Base-by-base conservation (phyloP, 2,888 invertebrate species). In the Fissipunctia ypsillon region DNA sequence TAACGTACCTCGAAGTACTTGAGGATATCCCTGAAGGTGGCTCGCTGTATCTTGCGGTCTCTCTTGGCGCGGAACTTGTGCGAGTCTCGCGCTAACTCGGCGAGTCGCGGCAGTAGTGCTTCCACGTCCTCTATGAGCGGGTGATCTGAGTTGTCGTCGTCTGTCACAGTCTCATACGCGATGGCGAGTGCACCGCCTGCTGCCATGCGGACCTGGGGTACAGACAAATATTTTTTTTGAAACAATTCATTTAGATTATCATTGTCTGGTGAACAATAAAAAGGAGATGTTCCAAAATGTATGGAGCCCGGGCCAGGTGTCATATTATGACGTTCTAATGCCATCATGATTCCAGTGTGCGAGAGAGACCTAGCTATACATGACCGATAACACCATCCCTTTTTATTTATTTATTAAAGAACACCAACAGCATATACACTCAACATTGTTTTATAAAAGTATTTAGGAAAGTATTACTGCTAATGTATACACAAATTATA, bases 31-130 rank as follows among this genome's bases (percentile, higher is more conserved):
- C 99, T 96, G 95, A 99, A 99, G 84, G 98, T 99, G 38, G 99
- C 99, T 19, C 99, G 97, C 93, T 99, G 99, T 86, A 98, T 97
- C 93, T 99, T 98, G 75, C 99, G 97, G 94, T 99, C 99, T 80
- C 99, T 98, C 93, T 99, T 99, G 41, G 99, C 99, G 85, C 99
- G 96, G 92, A 89, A 99, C 95, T 99, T 99, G 93, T 99, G 98
- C 56, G 99, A 99, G 95, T 99, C 99, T 0, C 98, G 98, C 19
- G 99, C 98, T 82, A 99, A 96, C 88, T 97, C 97, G 74, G 97
- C 97, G 71, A 99, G 97, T 61, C 97, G 97, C 76, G 98, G 98
- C 87, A 98, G 96, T 66, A 99, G 94, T 65, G 96, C 96, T 38
- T 93, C 92, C 31, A 97, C 96, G 87, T 96, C 96, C 45, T 96